Evolutionary conservation across 2,113 vertebrate genomes (phyloP).

Genomic region (Psephotus haematonotus): DNA sequence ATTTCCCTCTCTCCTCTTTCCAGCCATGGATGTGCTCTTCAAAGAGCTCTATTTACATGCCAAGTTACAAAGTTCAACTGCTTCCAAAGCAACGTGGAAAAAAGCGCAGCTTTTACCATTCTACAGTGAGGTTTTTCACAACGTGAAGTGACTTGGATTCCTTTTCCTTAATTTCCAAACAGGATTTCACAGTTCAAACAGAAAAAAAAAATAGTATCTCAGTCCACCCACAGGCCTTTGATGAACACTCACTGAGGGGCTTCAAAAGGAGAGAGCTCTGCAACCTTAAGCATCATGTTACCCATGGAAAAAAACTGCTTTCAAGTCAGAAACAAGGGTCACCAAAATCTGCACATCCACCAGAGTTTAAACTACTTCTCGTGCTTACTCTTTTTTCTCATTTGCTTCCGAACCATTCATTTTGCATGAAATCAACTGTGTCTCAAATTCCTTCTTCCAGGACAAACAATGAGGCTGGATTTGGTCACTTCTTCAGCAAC

Average conservation of each 20-base stretch:
- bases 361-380: not conserved
- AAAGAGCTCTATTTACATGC: constrained; percentile 59
- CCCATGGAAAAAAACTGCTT: not conserved
- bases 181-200: not conserved
- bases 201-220: not conserved
- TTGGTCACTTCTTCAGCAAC: not conserved
- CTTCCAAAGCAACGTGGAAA: constrained; percentile 42
- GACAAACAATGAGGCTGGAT: not conserved
- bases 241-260: not conserved
- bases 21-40: not conserved
- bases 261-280: not conserved
- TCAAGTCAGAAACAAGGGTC: not conserved
- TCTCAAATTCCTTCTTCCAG: not conserved
- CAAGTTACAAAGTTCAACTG: constrained; percentile 61
- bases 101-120: constrained; percentile 45
- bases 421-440: not conserved
- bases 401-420: not conserved
- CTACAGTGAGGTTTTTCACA: constrained; percentile 41
- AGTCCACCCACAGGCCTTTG: not conserved
- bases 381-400: not conserved
- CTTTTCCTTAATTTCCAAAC: not conserved
- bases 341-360: not conserved
- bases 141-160: not conserved
- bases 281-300: not conserved
- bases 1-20: not conserved